Evolutionary conservation across 2,113 vertebrate genomes (phyloP), one percentile per base, ranked within the genome.

Genomic region (Psettodes erumei): DNA sequence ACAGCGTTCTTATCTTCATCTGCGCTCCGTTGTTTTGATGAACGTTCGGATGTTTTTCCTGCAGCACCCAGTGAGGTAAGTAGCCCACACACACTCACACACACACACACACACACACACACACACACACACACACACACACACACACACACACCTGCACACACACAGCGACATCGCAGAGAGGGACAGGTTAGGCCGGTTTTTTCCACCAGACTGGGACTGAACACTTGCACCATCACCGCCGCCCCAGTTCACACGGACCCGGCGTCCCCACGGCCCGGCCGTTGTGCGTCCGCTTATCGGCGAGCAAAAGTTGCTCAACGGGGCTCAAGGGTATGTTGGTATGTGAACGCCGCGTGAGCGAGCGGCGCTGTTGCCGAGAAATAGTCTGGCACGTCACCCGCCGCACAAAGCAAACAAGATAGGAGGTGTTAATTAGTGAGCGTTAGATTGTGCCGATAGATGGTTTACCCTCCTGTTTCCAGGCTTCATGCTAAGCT

Each of bases 11-110:
- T 92, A 93, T 94, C 90, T 88, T 58, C 84, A 92, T 89, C 91
- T 89, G 66, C 82, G 74, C 76, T 86, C 79, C 59, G 63, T 59
- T 91, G 84, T 89, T 93, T 92, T 92, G 85, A 86, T 92, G 87
- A 89, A 79, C 71, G 88, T 88, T 93, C 90, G 91, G 92, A 94
- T 95, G 93, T 94, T 94, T 93, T 94, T 88, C 80, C 75, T 32
- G 12, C 53, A 88, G 73, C 85, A 72, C 69, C 79, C 84, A 79
- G 83, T 87, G 89, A 88, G 88, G 80, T 84, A 85, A 87, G 84
- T 67, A 71, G 86, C 84, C 87, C 88, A 84, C 88, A 84, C 90
- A 85, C 86, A 82, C 69, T 70, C 67, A 84, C 70, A 79, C 75
- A 79, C 71, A 59, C 83, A 68, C 43, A 62, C 60, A 58, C 71